Base-by-base conservation (phyloP, 2,113 vertebrate genomes). In the Daphoenositta chrysoptera region DNA sequence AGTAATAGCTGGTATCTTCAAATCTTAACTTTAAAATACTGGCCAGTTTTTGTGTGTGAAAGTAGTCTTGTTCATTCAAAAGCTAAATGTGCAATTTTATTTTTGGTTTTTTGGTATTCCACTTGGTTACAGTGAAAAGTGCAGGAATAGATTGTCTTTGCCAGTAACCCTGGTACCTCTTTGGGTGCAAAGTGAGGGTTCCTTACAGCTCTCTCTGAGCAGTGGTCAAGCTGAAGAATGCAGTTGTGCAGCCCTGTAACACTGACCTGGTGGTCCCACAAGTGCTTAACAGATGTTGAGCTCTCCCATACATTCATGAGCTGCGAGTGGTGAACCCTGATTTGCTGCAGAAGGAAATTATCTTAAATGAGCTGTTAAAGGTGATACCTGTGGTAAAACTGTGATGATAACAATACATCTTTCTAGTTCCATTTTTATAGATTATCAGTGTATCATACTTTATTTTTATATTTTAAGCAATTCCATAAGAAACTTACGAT, bases 231-330 rank as follows among this genome's bases (percentile, higher is more conserved):
- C n/a, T 64, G 37, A 64, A 53, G 63, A 64, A 56, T 73, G 39
- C 27, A 44, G n/a, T 57, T 87, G 47, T 63, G 12, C 51, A 39
- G 28, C n/a, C 8, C 26, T 64, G 27, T 31, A 21, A 37, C n/a
- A 30, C 37, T 1, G 10, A 21, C 35, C 40, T 30, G n/a, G 5
- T 57, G 48, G 23, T 70, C 39, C 50, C 50, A 7, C 31, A 24
- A 22, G 65, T 4, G 9, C 30, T 78, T 13, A 18, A 26, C 11
- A 40, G 50, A 9, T 71, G 51, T 37, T 18, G 30, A n/a, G 4
- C 40, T 56, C 48, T 66, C 21, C 15, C 8, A 1, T 12, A 7
- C 9, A 8, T 66, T 76, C 0, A 0, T 42, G 51, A 71, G 18
- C 60, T 82, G 44, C 18, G 21, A 54, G 77, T 73, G 69, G 33